These are phyloP conservation scores for Callithrix jacchus DNA, from an alignment of 2,113 vertebrate genomes.

Conservation along the genomic window DNA sequence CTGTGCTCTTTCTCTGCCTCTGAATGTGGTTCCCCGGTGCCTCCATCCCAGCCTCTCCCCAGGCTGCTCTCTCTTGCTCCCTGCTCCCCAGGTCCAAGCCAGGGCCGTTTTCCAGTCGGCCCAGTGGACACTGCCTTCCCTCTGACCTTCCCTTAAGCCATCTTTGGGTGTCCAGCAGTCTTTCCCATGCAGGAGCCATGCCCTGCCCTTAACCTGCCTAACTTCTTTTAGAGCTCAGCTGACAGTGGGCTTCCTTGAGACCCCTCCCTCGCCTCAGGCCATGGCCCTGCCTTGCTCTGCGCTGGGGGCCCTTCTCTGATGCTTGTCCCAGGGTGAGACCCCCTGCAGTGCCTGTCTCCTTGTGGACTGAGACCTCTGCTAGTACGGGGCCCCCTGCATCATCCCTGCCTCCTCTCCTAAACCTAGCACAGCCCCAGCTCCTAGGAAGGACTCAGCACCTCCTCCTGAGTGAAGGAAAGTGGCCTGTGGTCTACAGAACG, in stretches of 20 bases:
- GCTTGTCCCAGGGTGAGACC: not conserved
- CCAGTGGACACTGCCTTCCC: not conserved
- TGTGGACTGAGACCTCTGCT: not conserved
- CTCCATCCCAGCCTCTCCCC: too few species aligned
- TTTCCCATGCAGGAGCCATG: not conserved
- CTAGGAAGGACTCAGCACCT: not conserved
- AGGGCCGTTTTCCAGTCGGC: not conserved
- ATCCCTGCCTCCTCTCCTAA: not conserved
- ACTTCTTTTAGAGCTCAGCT: not conserved
- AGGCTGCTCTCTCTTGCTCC: not conserved
- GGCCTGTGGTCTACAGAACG: too few species aligned
- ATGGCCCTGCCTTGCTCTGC: not conserved
- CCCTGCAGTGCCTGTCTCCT: not conserved
- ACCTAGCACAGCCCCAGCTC: not conserved
- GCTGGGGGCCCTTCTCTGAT: not conserved
- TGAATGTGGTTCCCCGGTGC: not conserved
- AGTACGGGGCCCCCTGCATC: not conserved
- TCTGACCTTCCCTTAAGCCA: not conserved
- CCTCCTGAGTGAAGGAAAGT: not conserved
- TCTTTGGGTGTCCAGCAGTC: not conserved
- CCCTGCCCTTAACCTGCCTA: not conserved
- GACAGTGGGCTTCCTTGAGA: not conserved
- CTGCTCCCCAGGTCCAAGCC: not conserved
- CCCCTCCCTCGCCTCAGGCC: not conserved
- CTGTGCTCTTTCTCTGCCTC: not conserved